Conservation (phyloP, 1,140 invertebrate genomes). For the Drosophila nebulosa region DNA sequence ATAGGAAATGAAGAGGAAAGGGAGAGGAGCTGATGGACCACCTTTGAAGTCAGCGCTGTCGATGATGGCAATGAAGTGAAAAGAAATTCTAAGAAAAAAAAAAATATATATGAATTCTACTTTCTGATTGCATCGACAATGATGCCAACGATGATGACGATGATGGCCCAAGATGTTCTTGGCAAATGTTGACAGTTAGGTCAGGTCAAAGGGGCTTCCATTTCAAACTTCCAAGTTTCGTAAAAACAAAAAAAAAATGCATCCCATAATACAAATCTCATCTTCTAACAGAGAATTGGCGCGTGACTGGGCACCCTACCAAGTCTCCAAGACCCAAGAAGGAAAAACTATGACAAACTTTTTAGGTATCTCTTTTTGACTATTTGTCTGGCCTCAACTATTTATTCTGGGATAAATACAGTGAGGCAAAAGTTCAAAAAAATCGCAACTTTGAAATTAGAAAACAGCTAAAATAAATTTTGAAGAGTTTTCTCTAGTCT, state of each 20-base stretch:
- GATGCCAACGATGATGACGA: background rate
- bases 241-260: constrained; percentile 14
- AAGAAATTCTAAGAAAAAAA: background rate
- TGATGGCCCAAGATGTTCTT: background rate
- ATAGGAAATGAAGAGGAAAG: too few species aligned
- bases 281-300: constrained; percentile 9
- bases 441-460: background rate
- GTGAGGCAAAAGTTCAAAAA: background rate
- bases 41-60: constrained; percentile 4
- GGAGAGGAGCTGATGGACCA: background rate
- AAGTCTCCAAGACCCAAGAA: background rate
- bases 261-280: constrained; percentile 24
- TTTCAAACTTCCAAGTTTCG: constrained; percentile 14
- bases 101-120: background rate
- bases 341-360: constrained; percentile 41
- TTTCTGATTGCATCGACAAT: background rate
- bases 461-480: background rate
- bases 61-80: background rate
- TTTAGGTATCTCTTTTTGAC: constrained; percentile 24
- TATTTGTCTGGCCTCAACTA: constrained; percentile 43
- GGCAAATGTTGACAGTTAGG: constrained; percentile 40
- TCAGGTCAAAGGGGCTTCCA: constrained; percentile 35
- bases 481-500: too few species aligned
- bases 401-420: background rate
- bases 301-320: constrained; percentile 54